Evolutionary conservation across 1,140 invertebrate genomes (phyloP).

Genomic region (Brachionus rotundiformis): DNA sequence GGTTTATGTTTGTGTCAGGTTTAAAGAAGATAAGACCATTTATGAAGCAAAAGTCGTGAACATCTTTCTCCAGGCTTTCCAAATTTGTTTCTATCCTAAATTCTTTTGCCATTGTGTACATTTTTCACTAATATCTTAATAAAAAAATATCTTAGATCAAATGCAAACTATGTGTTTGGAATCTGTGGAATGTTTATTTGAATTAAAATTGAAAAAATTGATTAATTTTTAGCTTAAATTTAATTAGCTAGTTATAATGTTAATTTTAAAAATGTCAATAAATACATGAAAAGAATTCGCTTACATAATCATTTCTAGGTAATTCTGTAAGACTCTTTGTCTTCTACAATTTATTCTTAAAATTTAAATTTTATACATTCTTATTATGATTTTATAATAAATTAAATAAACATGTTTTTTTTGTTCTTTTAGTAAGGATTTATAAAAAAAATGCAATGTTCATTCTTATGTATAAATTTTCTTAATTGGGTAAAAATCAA

Average conservation of each 20-base stretch:
- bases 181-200: not conserved
- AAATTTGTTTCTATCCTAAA: conserved; percentile 18
- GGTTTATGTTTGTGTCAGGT: not conserved
- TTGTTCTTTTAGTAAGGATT: too few species aligned
- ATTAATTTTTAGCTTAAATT: not conserved
- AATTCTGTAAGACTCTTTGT: conserved; percentile 10
- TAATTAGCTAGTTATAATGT: not conserved
- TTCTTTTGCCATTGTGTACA: not conserved
- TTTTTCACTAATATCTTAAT: not conserved
- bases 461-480: too few species aligned
- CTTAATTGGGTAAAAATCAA: too few species aligned
- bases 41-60: conserved; percentile 17
- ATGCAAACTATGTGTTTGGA: not conserved
- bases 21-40: conserved; percentile 13
- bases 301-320: not conserved
- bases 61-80: not conserved
- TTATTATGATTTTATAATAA: not conserved
- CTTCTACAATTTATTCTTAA: not conserved
- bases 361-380: not conserved
- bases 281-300: not conserved
- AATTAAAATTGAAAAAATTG: not conserved
- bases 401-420: not conserved
- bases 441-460: too few species aligned
- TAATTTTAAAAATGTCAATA: not conserved
- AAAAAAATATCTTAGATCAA: not conserved